Conservation (phyloP, 2,113 vertebrate species). For the Carlito syrichta region DNA sequence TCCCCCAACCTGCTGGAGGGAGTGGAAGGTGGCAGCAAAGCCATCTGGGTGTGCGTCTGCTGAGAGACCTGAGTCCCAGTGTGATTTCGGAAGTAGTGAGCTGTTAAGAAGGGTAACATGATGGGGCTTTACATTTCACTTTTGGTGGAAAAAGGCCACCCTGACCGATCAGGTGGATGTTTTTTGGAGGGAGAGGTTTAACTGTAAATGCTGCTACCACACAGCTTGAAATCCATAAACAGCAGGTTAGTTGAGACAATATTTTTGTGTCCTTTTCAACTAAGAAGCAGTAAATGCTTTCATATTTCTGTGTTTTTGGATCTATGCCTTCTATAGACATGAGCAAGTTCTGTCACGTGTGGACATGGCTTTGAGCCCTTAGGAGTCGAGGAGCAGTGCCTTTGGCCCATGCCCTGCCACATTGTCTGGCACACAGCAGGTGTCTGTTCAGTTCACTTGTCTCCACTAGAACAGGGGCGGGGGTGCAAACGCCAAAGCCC, state of each 20-base stretch:
- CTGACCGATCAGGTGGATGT: background rate
- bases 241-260: background rate
- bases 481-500: background rate
- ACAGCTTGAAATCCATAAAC: background rate
- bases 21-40: background rate
- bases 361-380: background rate
- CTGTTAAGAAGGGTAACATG: background rate
- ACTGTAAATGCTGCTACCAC: background rate
- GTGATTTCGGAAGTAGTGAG: background rate
- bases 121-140: background rate
- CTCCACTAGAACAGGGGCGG: too few relatives aligned
- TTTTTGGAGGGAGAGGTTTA: background rate
- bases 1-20: rapidly evolving
- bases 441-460: background rate
- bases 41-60: background rate
- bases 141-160: background rate
- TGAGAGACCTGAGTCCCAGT: background rate
- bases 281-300: background rate
- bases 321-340: background rate
- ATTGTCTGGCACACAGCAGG: background rate
- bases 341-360: background rate
- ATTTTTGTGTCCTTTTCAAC: background rate
- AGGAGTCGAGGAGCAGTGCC: background rate
- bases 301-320: background rate
- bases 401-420: background rate